Percentiles rank a stretch among this genome's conserved stretches.
Conservation (phyloP, 2,113 vertebrate genomes). For the Taxidea taxus region DNA sequence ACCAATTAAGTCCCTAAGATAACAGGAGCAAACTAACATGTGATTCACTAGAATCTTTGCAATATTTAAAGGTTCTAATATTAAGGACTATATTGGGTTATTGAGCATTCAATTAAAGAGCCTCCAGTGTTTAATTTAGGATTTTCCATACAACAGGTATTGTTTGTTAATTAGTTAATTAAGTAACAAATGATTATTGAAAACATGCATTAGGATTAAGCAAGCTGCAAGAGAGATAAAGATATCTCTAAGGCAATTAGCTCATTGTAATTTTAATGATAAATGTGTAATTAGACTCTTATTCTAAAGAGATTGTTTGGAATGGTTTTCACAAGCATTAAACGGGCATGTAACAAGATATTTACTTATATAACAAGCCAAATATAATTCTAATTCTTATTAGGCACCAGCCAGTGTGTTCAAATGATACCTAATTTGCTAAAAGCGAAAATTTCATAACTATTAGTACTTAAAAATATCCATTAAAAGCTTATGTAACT, state of each 20-base stretch:
- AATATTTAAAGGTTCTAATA: slow-evolving; percentile 76
- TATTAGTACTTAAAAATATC: slow-evolving; percentile 75
- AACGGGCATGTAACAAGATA: slow-evolving; percentile 77
- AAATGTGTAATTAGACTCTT: slow-evolving; percentile 78
- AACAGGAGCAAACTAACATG: slow-evolving; percentile 63
- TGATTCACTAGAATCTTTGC: slow-evolving; percentile 62
- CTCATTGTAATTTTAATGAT: slow-evolving; percentile 79
- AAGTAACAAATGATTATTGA: slow-evolving; percentile 79
- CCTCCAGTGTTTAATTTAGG: slow-evolving; percentile 78
- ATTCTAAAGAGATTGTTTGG: slow-evolving; percentile 77
- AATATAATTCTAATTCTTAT: slow-evolving; percentile 74
- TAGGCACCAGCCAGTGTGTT: slow-evolving; percentile 64
- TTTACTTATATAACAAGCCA: slow-evolving; percentile 76
- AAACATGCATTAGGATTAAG: slow-evolving; percentile 78
- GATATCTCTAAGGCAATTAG: slow-evolving; percentile 79
- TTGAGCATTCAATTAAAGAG: slow-evolving; percentile 72
- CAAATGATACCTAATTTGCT: slow-evolving; percentile 76
- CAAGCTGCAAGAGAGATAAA: slow-evolving; percentile 78
- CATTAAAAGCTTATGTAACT: slow-evolving; percentile 74
- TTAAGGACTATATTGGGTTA: slow-evolving; percentile 66
- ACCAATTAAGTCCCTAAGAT: slow-evolving; percentile 68
- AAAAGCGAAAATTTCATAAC: slow-evolving; percentile 74
- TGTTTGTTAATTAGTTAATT: slow-evolving; percentile 80
- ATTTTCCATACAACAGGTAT: slow-evolving; percentile 79
- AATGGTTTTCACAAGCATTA: slow-evolving; percentile 70